A percentile compares a stretch with the other conserved stretches of the same genome.
Conservation (phyloP, 2,888 invertebrate species). For the Campoplex nolae region DNA sequence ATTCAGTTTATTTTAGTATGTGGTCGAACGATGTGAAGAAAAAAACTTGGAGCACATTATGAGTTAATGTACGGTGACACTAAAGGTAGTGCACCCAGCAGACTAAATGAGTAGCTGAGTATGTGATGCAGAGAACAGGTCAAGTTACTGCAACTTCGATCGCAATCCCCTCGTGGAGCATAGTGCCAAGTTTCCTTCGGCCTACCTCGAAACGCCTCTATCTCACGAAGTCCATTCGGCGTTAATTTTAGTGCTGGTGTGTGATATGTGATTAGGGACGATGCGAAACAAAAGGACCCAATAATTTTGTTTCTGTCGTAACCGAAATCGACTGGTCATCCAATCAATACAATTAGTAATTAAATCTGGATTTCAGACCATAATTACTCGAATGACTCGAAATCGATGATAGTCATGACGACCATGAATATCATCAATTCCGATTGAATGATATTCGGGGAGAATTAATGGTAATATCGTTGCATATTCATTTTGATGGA, state of each 20-base stretch:
- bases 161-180: background rate
- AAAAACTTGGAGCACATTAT: background rate
- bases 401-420: background rate
- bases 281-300: conserved; percentile 12
- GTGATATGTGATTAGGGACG: conserved; percentile 46
- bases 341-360: background rate
- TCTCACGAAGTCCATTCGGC: conserved; percentile 47
- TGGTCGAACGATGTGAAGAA: background rate
- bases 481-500: background rate
- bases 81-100: background rate
- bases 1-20: background rate
- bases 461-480: background rate
- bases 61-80: conserved; percentile 14
- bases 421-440: no score
- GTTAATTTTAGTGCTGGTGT: conserved; percentile 57
- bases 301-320: conserved; percentile 2
- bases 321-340: background rate
- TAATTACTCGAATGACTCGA: background rate
- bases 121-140: conserved; percentile 12
- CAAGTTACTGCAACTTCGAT: conserved; percentile 15
- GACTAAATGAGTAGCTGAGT: conserved; percentile 1
- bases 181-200: conserved; percentile 25
- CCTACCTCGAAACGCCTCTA: conserved; percentile 34
- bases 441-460: background rate
- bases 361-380: background rate